Evolutionary conservation across 2,888 invertebrate genomes (phyloP).

Genomic region (Drosophila fulvimacula): DNA sequence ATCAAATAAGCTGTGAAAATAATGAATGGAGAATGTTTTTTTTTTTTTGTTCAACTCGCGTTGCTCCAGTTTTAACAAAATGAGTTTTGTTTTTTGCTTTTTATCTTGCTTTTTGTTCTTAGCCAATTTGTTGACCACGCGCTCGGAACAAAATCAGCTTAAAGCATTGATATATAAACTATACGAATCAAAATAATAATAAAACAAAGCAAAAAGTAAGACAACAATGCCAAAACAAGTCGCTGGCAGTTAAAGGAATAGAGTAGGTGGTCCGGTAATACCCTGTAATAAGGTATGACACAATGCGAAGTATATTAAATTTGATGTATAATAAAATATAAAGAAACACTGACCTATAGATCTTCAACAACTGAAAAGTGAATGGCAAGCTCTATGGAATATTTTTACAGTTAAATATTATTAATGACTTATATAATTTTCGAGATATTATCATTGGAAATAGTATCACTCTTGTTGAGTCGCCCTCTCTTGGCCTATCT

Average conservation of each 20-base stretch:
- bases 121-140: slow-evolving; percentile 51
- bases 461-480: neutral
- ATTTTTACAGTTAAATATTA: neutral
- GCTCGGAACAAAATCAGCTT: slow-evolving; percentile 28
- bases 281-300: neutral
- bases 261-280: neutral
- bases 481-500: neutral
- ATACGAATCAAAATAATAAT: slow-evolving; percentile 48
- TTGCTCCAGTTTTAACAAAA: slow-evolving; percentile 58
- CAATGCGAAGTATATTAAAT: neutral
- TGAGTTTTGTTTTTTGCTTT: slow-evolving; percentile 21
- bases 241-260: neutral
- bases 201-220: slow-evolving; percentile 17
- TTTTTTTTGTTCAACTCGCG: slow-evolving; percentile 39
- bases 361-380: too few relatives aligned
- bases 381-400: neutral
- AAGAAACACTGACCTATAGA: too few relatives aligned
- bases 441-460: neutral
- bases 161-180: slow-evolving; percentile 32
- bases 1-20: slow-evolving; percentile 27
- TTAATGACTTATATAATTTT: neutral
- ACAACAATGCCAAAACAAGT: slow-evolving; percentile 21
- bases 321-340: too few relatives aligned
- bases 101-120: slow-evolving; percentile 30
- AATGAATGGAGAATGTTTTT: slow-evolving; percentile 42